Base-by-base conservation (phyloP, 2,797 vertebrate species). In the Diglossa cyanea region DNA sequence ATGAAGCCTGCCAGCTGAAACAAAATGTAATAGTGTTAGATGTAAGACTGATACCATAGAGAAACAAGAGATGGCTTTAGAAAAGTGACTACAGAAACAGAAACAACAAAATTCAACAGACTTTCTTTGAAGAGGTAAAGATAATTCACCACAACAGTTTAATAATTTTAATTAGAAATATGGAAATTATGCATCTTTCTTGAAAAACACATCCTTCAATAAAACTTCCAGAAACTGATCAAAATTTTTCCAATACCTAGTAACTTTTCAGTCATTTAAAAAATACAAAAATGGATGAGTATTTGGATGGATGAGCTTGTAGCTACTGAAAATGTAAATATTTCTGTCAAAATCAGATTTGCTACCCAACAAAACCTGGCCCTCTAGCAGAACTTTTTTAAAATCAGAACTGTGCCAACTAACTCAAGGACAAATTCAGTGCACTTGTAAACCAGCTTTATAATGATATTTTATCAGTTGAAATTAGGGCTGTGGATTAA, bases 1-100 rank as follows among this genome's bases (percentile, higher is more conserved):
- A 99, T 98, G 98, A 99, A 99, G 92, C 99, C 99, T 97, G 98
- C 98, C 98, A 99, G 98, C 99, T 99, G 98, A 97, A 99, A 98
- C 96, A 94, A 97, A 98, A 98, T 74, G 93, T 86, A 96, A 94
- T 31, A 65, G 63, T 10, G 31, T 98, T 98, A 98, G 95, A 95
- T 75, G 31, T 37, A 68, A 89, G 80, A 86, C 44, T 88, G 96
- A 86, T 37, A 76, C 26, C 61, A 58, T 0, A 51, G 83, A 45
- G 42, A 73, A 86, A 39, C 23, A 82, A 60, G 31, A 78, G 21
- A 1, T 45, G 40, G 18, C 45, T 94, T 92, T 42, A 83, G 37
- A 91, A 90, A 68, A 74, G 23, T 8, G 18, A 19, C 18, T 62
- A 24, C 10, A 88, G 33, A 91, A 85, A 85, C 15, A 82, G 33